Base-by-base conservation (phyloP, 2,113 vertebrate genomes). In the Ranitomeya imitator region DNA sequence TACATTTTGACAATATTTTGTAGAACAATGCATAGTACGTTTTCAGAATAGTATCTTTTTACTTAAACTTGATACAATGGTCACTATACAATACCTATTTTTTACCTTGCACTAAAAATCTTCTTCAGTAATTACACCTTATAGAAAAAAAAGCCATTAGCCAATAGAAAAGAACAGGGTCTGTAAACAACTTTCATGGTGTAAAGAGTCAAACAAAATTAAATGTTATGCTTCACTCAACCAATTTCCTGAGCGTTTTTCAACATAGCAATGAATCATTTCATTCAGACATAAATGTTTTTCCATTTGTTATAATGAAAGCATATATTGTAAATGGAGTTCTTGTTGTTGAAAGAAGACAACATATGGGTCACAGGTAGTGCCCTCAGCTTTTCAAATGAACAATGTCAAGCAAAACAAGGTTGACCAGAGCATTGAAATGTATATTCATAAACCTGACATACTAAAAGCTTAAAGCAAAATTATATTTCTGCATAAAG, bases 221-320 rank as follows among this genome's bases (percentile, higher is more conserved):
- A 73, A 57, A 74, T 59, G 23, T 16, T 37, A 74, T 85, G 67
- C 69, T 55, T 76, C 71, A 76, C 26, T 57, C 71, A 60, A 60
- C 54, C 67, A 85, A 85, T 76, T 85, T 85, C 45, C 15, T 76
- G 65, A 21, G 23, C n/a, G 3, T 45, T 12, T 76, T 76, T 85
- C 54, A 85, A 69, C 65, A 85, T 31, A 59, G 14, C 65, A 85
- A 73, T 59, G 69, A 59, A 74, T 3, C 55, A 55, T 79, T 79
- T 80, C 19, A 59, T 79, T 63, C 52, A 37, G 59, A 37, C 74
- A 86, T 65, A 86, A 86, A 78, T 52, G 69, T 60, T n/a, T 65
- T 86, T 79, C 45, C 74, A 86, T 86, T 87, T 21, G 60, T 79
- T 69, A 55, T 80, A 87, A 80, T 80, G 52, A 31, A 80, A 87